These are phyloP conservation scores for Montipora capricornis DNA, from an alignment of 64 coral and sea anemone species.

Conservation along the genomic window DNA sequence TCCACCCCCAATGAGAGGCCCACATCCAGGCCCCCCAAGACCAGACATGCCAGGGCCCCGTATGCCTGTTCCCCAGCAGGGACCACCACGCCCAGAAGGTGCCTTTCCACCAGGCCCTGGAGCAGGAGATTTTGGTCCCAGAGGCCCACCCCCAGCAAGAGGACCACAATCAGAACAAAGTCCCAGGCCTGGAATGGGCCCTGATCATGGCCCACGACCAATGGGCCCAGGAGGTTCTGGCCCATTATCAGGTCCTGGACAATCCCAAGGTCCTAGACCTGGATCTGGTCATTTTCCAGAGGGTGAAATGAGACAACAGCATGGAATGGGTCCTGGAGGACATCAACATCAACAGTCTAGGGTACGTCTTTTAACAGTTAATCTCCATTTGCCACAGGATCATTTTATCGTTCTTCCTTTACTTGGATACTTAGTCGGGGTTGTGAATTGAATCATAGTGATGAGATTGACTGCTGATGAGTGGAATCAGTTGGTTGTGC, in stretches of 20 bases:
- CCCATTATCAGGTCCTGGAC: conserved; percentile 37
- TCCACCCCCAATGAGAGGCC: conserved; percentile 64
- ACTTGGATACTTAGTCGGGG: too few relatives aligned
- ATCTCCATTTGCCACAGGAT: too few relatives aligned
- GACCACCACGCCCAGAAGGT: conserved; percentile 42
- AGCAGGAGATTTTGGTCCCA: conserved; percentile 39
- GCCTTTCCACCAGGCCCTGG: conserved; percentile 36
- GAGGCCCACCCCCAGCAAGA: conserved; percentile 62
- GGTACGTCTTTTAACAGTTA: not conserved
- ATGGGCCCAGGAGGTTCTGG: conserved; percentile 16
- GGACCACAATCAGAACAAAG: conserved; percentile 46
- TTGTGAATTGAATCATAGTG: too few relatives aligned
- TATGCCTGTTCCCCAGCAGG: conserved; percentile 26
- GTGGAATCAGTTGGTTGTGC: too few relatives aligned
- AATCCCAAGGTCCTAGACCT: conserved; percentile 24
- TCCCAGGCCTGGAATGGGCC: conserved; percentile 44
- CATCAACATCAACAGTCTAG: not conserved
- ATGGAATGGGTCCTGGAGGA: conserved; percentile 13
- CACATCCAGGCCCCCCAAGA: conserved; percentile 49
- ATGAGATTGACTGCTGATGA: too few relatives aligned
- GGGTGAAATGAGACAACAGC: conserved; percentile 12
- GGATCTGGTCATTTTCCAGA: not conserved
- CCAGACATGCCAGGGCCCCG: conserved; percentile 47
- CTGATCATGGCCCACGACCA: conserved; percentile 16
- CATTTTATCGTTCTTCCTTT: too few relatives aligned